These are phyloP conservation scores for Papilio aristodemus DNA, from an alignment of 1,140 invertebrate species.

Conservation along the genomic window DNA sequence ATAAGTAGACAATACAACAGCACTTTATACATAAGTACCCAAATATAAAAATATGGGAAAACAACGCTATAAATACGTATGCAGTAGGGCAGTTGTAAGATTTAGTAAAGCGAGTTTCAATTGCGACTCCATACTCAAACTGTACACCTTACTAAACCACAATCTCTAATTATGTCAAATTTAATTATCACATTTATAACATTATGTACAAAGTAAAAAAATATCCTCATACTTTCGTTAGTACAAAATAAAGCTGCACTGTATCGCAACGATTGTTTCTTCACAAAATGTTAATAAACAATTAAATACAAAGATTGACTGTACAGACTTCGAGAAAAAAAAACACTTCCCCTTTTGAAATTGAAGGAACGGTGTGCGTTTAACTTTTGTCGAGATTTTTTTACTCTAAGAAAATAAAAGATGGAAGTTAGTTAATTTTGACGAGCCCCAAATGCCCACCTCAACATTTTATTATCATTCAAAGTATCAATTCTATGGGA, in stretches of 20 bases:
- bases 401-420: too few species aligned
- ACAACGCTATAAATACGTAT: constrained; percentile 66
- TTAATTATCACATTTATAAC: constrained; percentile 78
- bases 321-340: not conserved
- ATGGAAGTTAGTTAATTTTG: too few species aligned
- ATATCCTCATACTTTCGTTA: constrained; percentile 73
- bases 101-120: constrained; percentile 73
- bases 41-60: constrained; percentile 75
- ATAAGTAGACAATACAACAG: constrained; percentile 73
- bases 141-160: constrained; percentile 77
- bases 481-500: not conserved
- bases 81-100: constrained; percentile 62
- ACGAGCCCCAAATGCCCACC: too few species aligned
- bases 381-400: not conserved
- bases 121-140: constrained; percentile 61
- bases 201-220: constrained; percentile 79
- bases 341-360: not conserved
- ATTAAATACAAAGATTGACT: constrained; percentile 15
- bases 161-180: constrained; percentile 77
- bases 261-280: constrained; percentile 49
- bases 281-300: constrained; percentile 24
- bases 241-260: constrained; percentile 70
- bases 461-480: too few species aligned
- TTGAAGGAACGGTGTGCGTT: not conserved
- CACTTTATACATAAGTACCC: constrained; percentile 71